Base-by-base conservation (phyloP, 2,888 invertebrate species). In the Hipparchia semele region DNA sequence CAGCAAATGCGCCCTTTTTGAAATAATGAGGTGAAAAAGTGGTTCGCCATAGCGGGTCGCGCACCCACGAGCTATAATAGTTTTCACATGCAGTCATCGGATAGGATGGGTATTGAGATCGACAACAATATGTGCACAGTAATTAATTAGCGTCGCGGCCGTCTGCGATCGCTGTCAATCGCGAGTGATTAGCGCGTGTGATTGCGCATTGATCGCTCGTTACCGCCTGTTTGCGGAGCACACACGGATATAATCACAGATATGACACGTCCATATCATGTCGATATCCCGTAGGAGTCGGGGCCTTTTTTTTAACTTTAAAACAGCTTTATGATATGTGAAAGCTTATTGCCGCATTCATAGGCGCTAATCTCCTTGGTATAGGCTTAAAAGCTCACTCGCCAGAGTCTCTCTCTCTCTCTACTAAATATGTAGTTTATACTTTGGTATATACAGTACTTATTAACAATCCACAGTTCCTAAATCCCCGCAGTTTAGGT, bases 191-290 rank as follows among this genome's bases (percentile, higher is more conserved):
- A 89, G 86, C 81, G 82, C 75, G 81, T 82, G 85, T 88, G 89
- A 90, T 88, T 86, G 87, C 81, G 83, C 87, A 89, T 88, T 90
- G 89, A 90, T 86, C 81, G 81, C 81, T 79, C 73, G 78, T 77
- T 75, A 75, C 76, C 68, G 73, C 72, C 70, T 76, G 76, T 75
- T 77, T 75, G 76, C 72, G 51, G 54, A 62, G 70, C 70, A 61
- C 64, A 73, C 70, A 73, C 71, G 66, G 68, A 65, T 64, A 65
- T 64, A 66, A 65, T 69, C 68, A 73, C 71, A 53, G 65, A 60
- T 61, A 62, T 69, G 65, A 60, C 71, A 54, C 56, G 68, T 61
- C 46, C 60, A 54, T 67, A 58, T 23, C 23, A 23, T 45, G 62
- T 54, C 54, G 73, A 64, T 68, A 59, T 59, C 56, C 46, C 67